Percentiles rank a stretch among this genome's conserved stretches.
phyloP scores from a whole-genome alignment of 2,888 invertebrate species.

The Drosophila neutralis region DNA sequence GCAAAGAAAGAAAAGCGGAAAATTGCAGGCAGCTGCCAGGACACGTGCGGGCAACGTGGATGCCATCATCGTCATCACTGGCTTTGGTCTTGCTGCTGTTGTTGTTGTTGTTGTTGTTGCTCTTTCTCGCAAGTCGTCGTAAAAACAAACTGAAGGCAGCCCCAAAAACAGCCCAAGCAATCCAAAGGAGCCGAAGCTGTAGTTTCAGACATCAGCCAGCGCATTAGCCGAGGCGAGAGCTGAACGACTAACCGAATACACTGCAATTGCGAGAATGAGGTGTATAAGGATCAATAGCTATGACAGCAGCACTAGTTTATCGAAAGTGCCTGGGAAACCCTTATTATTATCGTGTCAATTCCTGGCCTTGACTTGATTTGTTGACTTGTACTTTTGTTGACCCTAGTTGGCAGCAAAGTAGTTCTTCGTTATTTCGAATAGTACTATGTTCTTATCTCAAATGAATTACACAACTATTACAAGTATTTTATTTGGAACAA shows the following conservation, averaged over 20 bases:
- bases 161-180: constrained; percentile 63
- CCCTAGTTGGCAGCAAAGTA: no score
- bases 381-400: neutral
- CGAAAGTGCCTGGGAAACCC: neutral
- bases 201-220: constrained; percentile 10
- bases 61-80: constrained; percentile 51
- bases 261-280: neutral
- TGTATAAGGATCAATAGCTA: neutral
- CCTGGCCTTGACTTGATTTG: neutral
- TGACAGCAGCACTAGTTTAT: neutral
- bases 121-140: constrained; percentile 67
- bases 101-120: constrained; percentile 1
- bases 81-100: constrained; percentile 1
- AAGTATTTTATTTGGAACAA: no score
- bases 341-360: neutral
- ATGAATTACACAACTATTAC: neutral
- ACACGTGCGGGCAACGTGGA: constrained; percentile 72
- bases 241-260: constrained; percentile 6
- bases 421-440: neutral
- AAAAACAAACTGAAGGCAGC: constrained; percentile 73
- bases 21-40: constrained; percentile 77
- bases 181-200: constrained; percentile 38
- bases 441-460: neutral
- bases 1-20: constrained; percentile 22
- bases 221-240: neutral